These are phyloP conservation scores for Hippocampus abdominalis DNA, from an alignment of 2,113 vertebrate species.

Conservation along the genomic window DNA sequence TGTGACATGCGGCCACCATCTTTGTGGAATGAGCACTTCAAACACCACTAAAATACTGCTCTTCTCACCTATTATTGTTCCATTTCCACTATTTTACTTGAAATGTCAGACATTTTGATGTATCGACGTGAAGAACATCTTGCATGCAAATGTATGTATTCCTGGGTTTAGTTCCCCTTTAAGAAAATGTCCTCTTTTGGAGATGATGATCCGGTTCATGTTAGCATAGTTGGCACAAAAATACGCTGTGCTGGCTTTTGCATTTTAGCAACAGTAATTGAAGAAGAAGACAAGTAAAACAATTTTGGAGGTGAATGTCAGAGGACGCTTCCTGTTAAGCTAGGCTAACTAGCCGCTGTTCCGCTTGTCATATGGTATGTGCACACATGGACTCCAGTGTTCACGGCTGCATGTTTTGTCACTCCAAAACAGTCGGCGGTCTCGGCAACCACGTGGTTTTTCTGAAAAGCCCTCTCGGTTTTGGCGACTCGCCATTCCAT, in stretches of 20 bases:
- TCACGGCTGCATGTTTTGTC: slow-evolving; percentile 4
- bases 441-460: slow-evolving; percentile 3
- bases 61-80: too few species aligned
- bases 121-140: too few species aligned
- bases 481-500: neutral
- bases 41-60: too few species aligned
- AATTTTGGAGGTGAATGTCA: neutral
- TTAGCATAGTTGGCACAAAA: neutral
- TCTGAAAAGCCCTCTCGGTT: neutral
- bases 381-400: too few species aligned
- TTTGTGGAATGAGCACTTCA: too few species aligned
- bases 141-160: too few species aligned
- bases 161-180: neutral
- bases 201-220: neutral
- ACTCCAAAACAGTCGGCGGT: neutral
- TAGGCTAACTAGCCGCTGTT: neutral
- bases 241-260: neutral
- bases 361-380: neutral
- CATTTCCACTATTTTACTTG: too few species aligned
- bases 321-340: neutral
- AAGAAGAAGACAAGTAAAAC: neutral
- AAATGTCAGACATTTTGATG: too few species aligned
- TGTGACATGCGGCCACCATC: too few species aligned
- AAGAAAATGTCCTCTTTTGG: neutral
- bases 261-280: neutral